phyloP scores from a whole-genome alignment of 2,888 invertebrate genomes.

The Eupithecia vulgata region DNA sequence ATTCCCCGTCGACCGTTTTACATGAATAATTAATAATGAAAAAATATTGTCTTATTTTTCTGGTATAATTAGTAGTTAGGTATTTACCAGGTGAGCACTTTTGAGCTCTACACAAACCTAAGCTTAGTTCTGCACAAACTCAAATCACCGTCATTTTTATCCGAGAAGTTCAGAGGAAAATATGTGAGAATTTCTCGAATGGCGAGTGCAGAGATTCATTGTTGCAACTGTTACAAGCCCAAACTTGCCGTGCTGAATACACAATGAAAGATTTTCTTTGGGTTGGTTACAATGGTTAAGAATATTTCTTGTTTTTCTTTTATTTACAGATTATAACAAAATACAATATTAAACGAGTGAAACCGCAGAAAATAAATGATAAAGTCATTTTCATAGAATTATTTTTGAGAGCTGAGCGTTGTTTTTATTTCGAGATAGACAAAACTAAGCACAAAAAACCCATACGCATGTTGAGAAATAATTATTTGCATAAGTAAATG shows the following conservation, averaged over 20 bases:
- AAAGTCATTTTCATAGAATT: too few relatives aligned
- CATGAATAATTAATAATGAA: background rate
- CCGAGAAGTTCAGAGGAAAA: background rate
- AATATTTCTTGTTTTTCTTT: too few relatives aligned
- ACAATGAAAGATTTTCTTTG: conserved; percentile 2
- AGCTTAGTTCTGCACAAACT: too few relatives aligned
- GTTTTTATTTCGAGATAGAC: background rate
- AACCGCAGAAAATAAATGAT: too few relatives aligned
- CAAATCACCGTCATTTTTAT: conserved; percentile 1
- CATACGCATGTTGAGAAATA: too few relatives aligned
- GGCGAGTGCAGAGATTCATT: conserved; percentile 12
- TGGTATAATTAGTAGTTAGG: background rate
- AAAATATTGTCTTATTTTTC: background rate
- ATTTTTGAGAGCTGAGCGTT: background rate
- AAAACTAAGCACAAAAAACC: background rate
- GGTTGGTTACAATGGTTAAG: too few relatives aligned
- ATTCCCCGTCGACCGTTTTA: too few relatives aligned
- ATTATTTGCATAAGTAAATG: too few relatives aligned
- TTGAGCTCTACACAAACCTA: background rate
- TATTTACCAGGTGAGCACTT: background rate
- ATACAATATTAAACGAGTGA: background rate
- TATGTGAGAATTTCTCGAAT: conserved; percentile 11
- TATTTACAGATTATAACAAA: background rate
- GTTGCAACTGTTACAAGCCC: conserved; percentile 9
- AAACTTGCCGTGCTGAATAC: conserved; percentile 3